phyloP scores from a whole-genome alignment of 2,888 invertebrate species.

The Caenorhabditis macrosperma region DNA sequence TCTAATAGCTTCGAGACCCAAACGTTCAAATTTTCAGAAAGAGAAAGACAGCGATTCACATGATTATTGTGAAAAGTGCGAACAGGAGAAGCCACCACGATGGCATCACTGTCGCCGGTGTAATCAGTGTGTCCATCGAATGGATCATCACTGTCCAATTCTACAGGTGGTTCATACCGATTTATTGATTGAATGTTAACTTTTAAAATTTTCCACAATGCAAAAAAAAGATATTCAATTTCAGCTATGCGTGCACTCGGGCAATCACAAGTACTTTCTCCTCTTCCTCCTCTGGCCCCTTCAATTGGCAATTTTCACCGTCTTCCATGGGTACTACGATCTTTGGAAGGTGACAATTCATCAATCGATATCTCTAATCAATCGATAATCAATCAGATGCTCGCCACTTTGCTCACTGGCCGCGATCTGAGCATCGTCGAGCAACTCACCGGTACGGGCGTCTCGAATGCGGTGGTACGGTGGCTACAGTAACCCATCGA shows the following conservation, averaged over 20 bases:
- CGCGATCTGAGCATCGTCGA: slow-evolving; percentile 15
- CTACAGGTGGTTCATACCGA: slow-evolving; percentile 53
- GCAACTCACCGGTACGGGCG: slow-evolving; percentile 58
- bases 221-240: not conserved
- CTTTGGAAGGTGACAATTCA: slow-evolving; percentile 35
- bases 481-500: not conserved
- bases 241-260: slow-evolving; percentile 63
- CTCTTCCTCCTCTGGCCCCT: slow-evolving; percentile 64
- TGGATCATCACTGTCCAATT: slow-evolving; percentile 72
- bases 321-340: slow-evolving; percentile 40
- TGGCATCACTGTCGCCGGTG: slow-evolving; percentile 66
- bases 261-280: slow-evolving; percentile 65
- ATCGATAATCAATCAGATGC: slow-evolving; percentile 19
- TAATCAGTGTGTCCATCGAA: slow-evolving; percentile 60
- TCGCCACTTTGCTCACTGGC: slow-evolving; percentile 5
- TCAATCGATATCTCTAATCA: not conserved
- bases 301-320: slow-evolving; percentile 53
- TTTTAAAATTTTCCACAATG: not conserved
- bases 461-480: slow-evolving; percentile 54
- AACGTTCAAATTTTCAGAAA: no score
- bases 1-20: no score
- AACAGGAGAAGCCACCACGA: slow-evolving; percentile 61
- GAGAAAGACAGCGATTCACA: no score
- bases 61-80: slow-evolving; percentile 56
- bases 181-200: not conserved